Conservation (phyloP, 2,797 vertebrate species). For the Pogonophryne albipinna region DNA sequence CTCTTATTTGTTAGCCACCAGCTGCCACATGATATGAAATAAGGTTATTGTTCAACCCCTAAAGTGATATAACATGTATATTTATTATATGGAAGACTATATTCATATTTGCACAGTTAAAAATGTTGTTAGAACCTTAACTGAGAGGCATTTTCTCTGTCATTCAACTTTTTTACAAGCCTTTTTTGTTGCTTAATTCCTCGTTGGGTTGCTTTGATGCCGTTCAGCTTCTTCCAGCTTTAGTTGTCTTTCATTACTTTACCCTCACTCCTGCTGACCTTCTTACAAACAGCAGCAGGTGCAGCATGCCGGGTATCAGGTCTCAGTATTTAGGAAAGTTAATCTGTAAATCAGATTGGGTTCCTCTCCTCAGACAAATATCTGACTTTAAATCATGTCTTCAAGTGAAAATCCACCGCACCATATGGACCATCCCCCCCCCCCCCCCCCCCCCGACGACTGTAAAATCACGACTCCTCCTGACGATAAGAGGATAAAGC, state of each 20-base stretch:
- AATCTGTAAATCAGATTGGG: constrained; percentile 78
- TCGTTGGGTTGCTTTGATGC: too few species aligned
- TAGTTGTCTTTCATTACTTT: not conserved
- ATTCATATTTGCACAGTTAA: too few species aligned
- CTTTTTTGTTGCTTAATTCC: too few species aligned
- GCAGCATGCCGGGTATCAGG: constrained; percentile 13
- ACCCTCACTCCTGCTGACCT: not conserved
- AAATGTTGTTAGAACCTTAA: too few species aligned
- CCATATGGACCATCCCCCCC: constrained; percentile 67
- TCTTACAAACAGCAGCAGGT: constrained; percentile 37
- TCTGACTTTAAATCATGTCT: constrained; percentile 49
- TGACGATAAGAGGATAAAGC: constrained; percentile 68
- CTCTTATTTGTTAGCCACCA: too few species aligned
- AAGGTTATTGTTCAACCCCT: too few species aligned
- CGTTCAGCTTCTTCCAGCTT: too few species aligned
- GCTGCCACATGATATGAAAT: too few species aligned
- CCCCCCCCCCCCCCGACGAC: not conserved
- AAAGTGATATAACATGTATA: too few species aligned
- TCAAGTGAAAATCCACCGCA: constrained; percentile 55
- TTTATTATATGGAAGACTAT: too few species aligned
- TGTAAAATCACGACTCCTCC: constrained; percentile 30
- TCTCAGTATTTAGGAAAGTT: constrained; percentile 56
- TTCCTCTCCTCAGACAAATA: constrained; percentile 33
- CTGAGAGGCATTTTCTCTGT: too few species aligned
- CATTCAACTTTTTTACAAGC: too few species aligned